Percentiles rank a stretch among this genome's conserved stretches.
phyloP scores from a whole-genome alignment of 1,140 invertebrate species.

The Pogonus chalceus region DNA sequence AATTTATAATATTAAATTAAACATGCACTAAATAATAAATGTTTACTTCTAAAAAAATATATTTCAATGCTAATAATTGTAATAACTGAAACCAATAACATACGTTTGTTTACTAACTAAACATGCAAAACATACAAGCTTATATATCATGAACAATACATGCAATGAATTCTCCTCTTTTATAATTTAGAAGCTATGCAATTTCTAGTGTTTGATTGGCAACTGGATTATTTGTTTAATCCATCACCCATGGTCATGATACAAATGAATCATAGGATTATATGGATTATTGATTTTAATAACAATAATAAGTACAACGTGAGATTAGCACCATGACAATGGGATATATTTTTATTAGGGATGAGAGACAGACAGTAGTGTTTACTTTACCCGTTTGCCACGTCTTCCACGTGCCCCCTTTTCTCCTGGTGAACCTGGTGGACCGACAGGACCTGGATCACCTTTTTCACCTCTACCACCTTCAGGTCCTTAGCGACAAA shows the following conservation, averaged over 20 bases:
- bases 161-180: background rate
- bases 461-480: constrained; percentile 60
- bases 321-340: background rate
- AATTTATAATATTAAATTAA: background rate
- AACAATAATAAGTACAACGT: background rate
- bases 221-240: background rate
- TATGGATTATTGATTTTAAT: background rate
- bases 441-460: constrained; percentile 59
- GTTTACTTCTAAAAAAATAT: background rate
- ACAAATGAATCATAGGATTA: background rate
- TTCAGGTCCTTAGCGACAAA: background rate
- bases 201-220: constrained; percentile 3
- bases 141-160: constrained; percentile 2
- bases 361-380: background rate
- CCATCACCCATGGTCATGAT: background rate
- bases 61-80: too few species aligned
- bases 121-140: too few species aligned
- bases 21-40: background rate
- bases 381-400: constrained; percentile 69
- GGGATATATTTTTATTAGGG: background rate
- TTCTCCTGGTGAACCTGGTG: constrained; percentile 61
- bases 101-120: too few species aligned
- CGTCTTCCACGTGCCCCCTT: constrained; percentile 71
- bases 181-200: constrained; percentile 5
- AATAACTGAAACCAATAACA: too few species aligned